phyloP scores from a whole-genome alignment of 2,113 vertebrate species.

The Danio rerio region GRCz12tu NC_133194.1:24527001-24527500 shows the following conservation, averaged over 20 bases:
- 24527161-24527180: constrained; percentile 67
- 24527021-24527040: constrained; percentile 64
- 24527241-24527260: constrained; percentile 80
- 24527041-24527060: constrained; percentile 75
- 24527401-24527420: constrained; percentile 73
- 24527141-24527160: constrained; percentile 55
- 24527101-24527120: constrained; percentile 60
- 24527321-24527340: constrained; percentile 66
- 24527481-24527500: constrained; percentile 66
- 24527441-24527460: constrained; percentile 69
- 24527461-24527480: constrained; percentile 65
- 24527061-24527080: constrained; percentile 58
- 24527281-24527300: constrained; percentile 77
- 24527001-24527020: constrained; percentile 66
- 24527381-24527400: constrained; percentile 75
- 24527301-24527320: constrained; percentile 58
- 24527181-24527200: constrained; percentile 54
- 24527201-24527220: constrained; percentile 68
- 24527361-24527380: constrained; percentile 82
- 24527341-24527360: constrained; percentile 74
- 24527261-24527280: constrained; percentile 75
- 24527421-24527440: constrained; percentile 61
- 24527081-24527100: constrained; percentile 34
- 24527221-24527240: constrained; percentile 71
- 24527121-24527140: constrained; percentile 59